Percentiles rank a stretch among this genome's conserved stretches.
phyloP scores from a whole-genome alignment of 2,888 invertebrate genomes.

The Troides oblongomaculatus region DNA sequence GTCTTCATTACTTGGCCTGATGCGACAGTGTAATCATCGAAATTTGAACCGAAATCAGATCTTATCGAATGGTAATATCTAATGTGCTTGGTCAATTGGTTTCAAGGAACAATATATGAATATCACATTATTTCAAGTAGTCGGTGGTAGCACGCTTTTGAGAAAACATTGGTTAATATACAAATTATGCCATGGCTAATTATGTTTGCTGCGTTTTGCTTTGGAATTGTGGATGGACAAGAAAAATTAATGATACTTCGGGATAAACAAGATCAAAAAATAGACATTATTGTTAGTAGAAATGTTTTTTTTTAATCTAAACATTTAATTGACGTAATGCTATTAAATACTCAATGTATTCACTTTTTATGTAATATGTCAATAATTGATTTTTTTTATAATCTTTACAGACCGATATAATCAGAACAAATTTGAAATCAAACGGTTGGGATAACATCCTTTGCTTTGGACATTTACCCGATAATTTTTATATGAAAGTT shows the following conservation, averaged over 20 bases:
- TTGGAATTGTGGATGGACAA: not conserved
- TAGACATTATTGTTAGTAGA: conserved; percentile 26
- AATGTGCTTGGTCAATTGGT: not conserved
- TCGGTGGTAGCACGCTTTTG: not conserved
- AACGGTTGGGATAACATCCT: conserved; percentile 60
- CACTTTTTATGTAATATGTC: conserved; percentile 4
- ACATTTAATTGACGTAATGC: not conserved
- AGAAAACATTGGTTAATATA: not conserved
- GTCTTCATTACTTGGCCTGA: not conserved
- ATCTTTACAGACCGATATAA: conserved; percentile 52
- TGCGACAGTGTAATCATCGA: not conserved
- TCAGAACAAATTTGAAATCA: conserved; percentile 47
- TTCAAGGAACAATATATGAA: not conserved
- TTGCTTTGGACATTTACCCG: conserved; percentile 52
- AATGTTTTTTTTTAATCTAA: not conserved
- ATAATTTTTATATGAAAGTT: conserved; percentile 47
- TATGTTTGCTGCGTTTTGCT: conserved; percentile 3
- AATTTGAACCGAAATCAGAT: conserved; percentile 7
- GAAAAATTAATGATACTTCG: conserved; percentile 6
- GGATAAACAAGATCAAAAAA: conserved; percentile 25
- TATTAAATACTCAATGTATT: not conserved
- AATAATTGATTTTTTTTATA: not conserved
- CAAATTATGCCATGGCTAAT: conserved; percentile 5
- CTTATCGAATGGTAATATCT: conserved; percentile 10
- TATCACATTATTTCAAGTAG: not conserved